These are phyloP conservation scores for Rhabditoides inermis DNA, from an alignment of 2,888 invertebrate genomes.

Conservation along the genomic window DNA sequence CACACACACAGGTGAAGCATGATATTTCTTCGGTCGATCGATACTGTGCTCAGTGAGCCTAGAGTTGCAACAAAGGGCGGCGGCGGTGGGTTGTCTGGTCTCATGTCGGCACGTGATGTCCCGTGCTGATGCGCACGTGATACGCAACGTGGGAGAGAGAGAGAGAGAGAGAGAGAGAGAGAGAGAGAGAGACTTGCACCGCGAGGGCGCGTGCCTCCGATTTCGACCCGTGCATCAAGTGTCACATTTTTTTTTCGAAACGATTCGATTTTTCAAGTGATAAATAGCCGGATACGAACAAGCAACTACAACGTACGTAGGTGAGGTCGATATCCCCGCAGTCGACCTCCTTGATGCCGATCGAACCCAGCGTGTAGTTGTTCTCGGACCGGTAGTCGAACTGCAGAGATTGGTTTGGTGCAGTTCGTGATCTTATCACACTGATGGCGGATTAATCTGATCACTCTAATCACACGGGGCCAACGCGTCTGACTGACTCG, in stretches of 20 bases:
- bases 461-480: too few relatives aligned
- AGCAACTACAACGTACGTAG: conserved; percentile 62
- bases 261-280: not conserved
- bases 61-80: too few relatives aligned
- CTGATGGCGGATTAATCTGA: not conserved
- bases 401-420: conserved; percentile 46
- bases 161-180: not conserved
- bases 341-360: conserved; percentile 90
- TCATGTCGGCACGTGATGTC: too few relatives aligned
- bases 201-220: not conserved
- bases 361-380: conserved; percentile 86
- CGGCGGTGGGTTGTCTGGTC: too few relatives aligned
- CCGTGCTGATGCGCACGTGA: too few relatives aligned
- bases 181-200: not conserved
- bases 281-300: conserved; percentile 2
- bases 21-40: too few relatives aligned
- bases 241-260: not conserved
- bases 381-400: conserved; percentile 87
- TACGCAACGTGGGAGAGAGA: too few relatives aligned
- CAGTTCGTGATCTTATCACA: not conserved
- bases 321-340: conserved; percentile 96
- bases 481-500: too few relatives aligned
- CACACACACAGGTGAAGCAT: too few relatives aligned
- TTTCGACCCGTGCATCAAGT: not conserved
- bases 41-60: too few relatives aligned